Percentiles rank a stretch among this genome's conserved stretches.
These are phyloP conservation scores for Variabilichromis moorii DNA, from an alignment of 2,113 vertebrate genomes.

Conservation along the genomic window DNA sequence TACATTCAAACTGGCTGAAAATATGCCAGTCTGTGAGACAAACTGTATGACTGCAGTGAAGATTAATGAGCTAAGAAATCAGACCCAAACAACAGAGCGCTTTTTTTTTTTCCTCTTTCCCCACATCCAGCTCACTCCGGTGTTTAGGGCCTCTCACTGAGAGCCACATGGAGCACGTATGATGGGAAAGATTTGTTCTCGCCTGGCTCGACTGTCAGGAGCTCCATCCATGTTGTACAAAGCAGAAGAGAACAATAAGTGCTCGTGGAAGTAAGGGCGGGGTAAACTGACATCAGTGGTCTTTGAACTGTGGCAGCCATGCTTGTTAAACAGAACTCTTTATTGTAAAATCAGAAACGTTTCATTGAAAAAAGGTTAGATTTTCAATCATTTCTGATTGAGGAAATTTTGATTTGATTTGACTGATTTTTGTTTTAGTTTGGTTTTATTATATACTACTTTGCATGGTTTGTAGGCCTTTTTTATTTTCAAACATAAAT, in stretches of 20 bases:
- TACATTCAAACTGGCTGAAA: conserved; percentile 47
- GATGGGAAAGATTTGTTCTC: conserved; percentile 24
- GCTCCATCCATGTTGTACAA: conserved; percentile 29
- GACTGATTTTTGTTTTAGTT: background rate
- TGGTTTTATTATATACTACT: background rate
- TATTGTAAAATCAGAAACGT: background rate
- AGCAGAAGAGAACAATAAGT: conserved; percentile 3
- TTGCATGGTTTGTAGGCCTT: background rate
- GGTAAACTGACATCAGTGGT: background rate
- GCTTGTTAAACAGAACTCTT: background rate
- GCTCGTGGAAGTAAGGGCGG: background rate
- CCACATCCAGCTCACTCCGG: background rate
- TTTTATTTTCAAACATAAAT: background rate
- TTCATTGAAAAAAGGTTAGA: background rate
- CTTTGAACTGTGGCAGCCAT: background rate
- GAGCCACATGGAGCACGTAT: conserved; percentile 27
- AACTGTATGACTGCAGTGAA: conserved; percentile 29
- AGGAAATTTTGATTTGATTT: background rate
- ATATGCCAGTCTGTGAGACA: conserved; percentile 38
- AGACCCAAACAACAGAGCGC: conserved; percentile 37
- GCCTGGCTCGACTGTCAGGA: conserved; percentile 35
- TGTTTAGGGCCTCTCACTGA: conserved; percentile 14
- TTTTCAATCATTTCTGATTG: background rate
- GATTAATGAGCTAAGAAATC: conserved; percentile 67
- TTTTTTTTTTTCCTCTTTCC: background rate